Conservation (phyloP, 1,140 invertebrate species). For the Andrena cerasifolii region DNA sequence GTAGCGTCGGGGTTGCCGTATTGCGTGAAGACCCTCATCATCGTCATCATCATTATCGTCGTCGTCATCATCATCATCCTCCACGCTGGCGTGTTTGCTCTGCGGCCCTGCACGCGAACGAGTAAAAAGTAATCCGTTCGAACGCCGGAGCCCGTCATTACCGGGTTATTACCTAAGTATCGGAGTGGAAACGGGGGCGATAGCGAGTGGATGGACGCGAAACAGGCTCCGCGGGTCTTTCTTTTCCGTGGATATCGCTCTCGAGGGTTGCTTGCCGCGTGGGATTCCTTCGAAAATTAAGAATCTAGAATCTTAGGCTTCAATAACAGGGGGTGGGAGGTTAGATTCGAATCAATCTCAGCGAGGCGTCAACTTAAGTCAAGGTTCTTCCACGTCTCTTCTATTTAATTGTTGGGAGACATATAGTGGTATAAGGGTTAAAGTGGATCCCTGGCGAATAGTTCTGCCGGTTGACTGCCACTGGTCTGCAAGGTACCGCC, state of each 20-base stretch:
- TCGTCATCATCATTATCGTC: conserved; percentile 69
- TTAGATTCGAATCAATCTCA: too few species aligned
- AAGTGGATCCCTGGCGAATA: conserved; percentile 1
- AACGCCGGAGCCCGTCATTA: conserved; percentile 74
- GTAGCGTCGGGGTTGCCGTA: conserved; percentile 1
- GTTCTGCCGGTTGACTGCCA: conserved; percentile 73
- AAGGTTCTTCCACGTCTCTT: too few species aligned
- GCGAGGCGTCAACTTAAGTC: too few species aligned
- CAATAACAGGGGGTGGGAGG: too few species aligned
- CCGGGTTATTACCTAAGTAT: conserved; percentile 78
- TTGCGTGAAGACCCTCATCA: conserved; percentile 73
- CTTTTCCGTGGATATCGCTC: too few species aligned
- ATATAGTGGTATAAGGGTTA: too few species aligned
- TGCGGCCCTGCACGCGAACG: conserved; percentile 61
- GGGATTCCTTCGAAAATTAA: too few species aligned
- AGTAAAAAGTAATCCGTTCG: conserved; percentile 72
- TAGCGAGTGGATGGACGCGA: conserved; percentile 46
- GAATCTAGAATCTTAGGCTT: too few species aligned
- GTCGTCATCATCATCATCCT: conserved; percentile 69
- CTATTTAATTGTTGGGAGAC: too few species aligned
- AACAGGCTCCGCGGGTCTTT: too few species aligned
- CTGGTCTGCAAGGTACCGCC: conserved; percentile 73
- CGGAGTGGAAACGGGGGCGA: conserved; percentile 64
- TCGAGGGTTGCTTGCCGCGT: too few species aligned
- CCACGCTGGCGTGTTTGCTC: conserved; percentile 73